Evolutionary conservation across 2,888 invertebrate species (phyloP).

Genomic region (Thecocarcelia acutangulata): DNA sequence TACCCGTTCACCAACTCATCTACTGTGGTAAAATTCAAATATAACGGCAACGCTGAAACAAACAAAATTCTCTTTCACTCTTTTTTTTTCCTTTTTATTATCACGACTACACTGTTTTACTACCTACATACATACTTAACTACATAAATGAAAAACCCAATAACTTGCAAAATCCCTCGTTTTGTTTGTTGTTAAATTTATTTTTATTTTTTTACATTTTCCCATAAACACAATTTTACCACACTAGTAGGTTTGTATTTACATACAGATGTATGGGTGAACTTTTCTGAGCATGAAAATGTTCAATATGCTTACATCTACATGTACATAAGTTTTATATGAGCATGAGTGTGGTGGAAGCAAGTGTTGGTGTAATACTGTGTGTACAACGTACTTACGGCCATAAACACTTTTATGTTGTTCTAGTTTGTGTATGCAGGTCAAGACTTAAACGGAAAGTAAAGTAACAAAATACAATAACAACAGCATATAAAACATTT

Average conservation of each 20-base stretch:
- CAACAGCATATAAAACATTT: neutral
- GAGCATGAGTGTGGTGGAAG: slow-evolving; percentile 13
- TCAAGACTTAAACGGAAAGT: slow-evolving; percentile 69
- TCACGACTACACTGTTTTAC: neutral
- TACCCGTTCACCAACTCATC: too few species aligned
- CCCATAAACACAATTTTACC: slow-evolving; percentile 8
- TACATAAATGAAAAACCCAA: slow-evolving; percentile 29
- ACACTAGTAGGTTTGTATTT: slow-evolving; percentile 13
- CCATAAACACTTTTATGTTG: slow-evolving; percentile 54
- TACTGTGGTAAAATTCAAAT: too few species aligned
- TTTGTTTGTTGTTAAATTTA: slow-evolving; percentile 7
- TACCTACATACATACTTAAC: neutral
- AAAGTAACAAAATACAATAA: slow-evolving; percentile 55
- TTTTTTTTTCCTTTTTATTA: neutral
- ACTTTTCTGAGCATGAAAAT: too few species aligned
- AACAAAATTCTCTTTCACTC: neutral
- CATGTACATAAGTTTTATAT: neutral
- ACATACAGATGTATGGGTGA: neutral
- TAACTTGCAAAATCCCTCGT: slow-evolving; percentile 37
- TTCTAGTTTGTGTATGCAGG: slow-evolving; percentile 69
- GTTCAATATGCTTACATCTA: neutral
- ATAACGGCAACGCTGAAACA: too few species aligned
- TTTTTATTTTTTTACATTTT: neutral
- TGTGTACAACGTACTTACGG: neutral
- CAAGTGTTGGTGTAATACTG: slow-evolving; percentile 29